Evolutionary conservation across 2,888 invertebrate genomes (phyloP).

Genomic region (Euphydryas editha): DNA sequence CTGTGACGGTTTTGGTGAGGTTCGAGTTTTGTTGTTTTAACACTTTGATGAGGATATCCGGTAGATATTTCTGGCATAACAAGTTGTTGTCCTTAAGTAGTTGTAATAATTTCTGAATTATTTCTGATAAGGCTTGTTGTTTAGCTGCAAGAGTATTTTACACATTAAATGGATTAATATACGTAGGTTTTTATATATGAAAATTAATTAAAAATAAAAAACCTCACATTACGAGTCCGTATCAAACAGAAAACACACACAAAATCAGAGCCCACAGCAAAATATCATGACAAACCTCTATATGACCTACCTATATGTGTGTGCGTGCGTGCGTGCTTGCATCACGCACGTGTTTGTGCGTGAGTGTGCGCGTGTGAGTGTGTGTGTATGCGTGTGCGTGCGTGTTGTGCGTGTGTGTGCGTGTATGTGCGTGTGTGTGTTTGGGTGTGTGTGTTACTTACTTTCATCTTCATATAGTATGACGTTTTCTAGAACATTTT

Average conservation of each 20-base stretch:
- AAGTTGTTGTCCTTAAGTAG: slow-evolving; percentile 55
- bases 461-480: slow-evolving; percentile 37
- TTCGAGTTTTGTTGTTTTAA: slow-evolving; percentile 33
- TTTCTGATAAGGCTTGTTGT: slow-evolving; percentile 52
- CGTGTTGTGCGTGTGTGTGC: no score
- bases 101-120: slow-evolving; percentile 51
- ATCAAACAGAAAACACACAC: no score
- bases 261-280: no score
- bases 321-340: no score
- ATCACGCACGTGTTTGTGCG: no score
- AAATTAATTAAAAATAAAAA: no score
- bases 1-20: slow-evolving; percentile 49
- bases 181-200: not conserved
- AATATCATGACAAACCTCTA: no score
- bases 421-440: no score
- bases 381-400: no score
- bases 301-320: no score
- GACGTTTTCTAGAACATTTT: slow-evolving; percentile 43
- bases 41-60: slow-evolving; percentile 48
- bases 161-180: not conserved
- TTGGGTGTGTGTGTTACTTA: slow-evolving; percentile 45
- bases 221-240: no score
- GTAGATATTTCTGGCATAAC: slow-evolving; percentile 50
- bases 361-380: no score
- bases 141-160: slow-evolving; percentile 53